A percentile compares a stretch with the other conserved stretches of the same genome.
These are phyloP conservation scores for Thryonomys swinderianus DNA, from an alignment of 2,113 vertebrate species.

Conservation along the genomic window DNA sequence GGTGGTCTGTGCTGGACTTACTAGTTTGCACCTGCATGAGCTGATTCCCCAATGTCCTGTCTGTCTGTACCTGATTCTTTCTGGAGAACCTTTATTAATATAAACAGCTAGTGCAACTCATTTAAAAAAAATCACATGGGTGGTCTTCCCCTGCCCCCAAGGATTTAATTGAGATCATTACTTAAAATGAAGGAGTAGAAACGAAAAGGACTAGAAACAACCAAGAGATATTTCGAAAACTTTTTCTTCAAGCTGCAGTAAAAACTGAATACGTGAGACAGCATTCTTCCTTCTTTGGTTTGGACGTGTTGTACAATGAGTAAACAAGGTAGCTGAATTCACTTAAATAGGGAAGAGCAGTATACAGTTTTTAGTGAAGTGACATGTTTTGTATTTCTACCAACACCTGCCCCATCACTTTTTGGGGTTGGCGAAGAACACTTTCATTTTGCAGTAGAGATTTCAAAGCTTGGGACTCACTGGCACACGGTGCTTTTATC, in stretches of 20 bases:
- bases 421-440: background rate
- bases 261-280: background rate
- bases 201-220: background rate
- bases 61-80: background rate
- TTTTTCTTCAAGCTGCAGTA: background rate
- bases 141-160: accelerated
- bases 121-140: background rate
- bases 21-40: background rate
- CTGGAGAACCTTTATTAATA: background rate
- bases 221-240: constrained; percentile 46
- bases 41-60: background rate
- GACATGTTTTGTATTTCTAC: background rate
- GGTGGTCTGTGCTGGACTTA: background rate
- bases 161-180: constrained; percentile 32
- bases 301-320: background rate
- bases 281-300: background rate
- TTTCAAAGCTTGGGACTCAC: background rate
- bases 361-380: constrained; percentile 11
- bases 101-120: background rate
- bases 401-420: background rate
- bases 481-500: background rate
- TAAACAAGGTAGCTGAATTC: background rate
- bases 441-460: background rate
- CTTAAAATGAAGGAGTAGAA: background rate
- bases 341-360: background rate